Conservation (phyloP, 2,113 vertebrate species). For the Tachycineta bicolor region DNA sequence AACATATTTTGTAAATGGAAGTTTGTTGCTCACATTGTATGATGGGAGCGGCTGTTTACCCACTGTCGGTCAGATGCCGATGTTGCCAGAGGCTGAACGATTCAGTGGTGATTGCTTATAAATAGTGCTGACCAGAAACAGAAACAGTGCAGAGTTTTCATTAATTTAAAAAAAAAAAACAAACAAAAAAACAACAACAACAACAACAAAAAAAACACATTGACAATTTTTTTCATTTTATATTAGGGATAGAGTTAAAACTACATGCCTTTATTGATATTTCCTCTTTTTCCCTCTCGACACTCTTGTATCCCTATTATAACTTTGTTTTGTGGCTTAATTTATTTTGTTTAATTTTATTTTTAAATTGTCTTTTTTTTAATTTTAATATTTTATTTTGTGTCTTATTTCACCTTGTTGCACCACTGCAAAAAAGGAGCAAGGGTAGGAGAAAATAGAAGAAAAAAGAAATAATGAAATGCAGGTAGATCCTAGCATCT, state of each 20-base stretch:
- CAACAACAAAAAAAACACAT: neutral
- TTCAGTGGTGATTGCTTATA: conserved; percentile 1
- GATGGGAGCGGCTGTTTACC: conserved; percentile 32
- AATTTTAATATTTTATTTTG: neutral
- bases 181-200: neutral
- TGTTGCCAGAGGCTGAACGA: conserved; percentile 32
- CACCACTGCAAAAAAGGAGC: neutral
- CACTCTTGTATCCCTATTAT: neutral
- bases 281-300: neutral
- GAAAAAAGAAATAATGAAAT: neutral
- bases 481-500: neutral
- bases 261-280: neutral
- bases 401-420: neutral
- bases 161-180: neutral
- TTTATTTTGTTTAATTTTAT: neutral
- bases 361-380: neutral
- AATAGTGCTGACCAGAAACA: conserved; percentile 58
- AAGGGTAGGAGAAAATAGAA: neutral
- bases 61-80: neutral
- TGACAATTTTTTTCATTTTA: neutral
- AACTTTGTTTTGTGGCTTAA: neutral
- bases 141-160: conserved; percentile 34
- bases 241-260: neutral
- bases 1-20: conserved; percentile 54
- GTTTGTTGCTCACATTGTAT: conserved; percentile 48